Percentiles rank a stretch among this genome's conserved stretches.
phyloP scores from a whole-genome alignment of 2,888 invertebrate species.

The Caenorhabditis wallacei region DNA sequence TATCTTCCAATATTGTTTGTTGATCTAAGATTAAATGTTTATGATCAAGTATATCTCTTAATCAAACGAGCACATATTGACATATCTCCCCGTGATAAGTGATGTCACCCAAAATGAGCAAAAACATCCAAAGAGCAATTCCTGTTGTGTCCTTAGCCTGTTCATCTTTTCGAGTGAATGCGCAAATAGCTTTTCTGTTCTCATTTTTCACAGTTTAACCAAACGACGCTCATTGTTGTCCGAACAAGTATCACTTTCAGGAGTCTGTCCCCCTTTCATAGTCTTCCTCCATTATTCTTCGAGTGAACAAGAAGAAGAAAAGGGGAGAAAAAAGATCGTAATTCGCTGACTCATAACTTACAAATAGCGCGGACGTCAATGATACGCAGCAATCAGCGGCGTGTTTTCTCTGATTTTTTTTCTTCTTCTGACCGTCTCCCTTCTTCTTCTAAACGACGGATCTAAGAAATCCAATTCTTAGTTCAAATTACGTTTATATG shows the following conservation, averaged over 20 bases:
- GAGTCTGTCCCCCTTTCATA: constrained; percentile 13
- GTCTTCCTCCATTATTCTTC: constrained; percentile 16
- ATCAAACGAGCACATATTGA: too few species aligned
- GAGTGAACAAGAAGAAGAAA: constrained; percentile 34
- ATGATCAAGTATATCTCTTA: too few species aligned
- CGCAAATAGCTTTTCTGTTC: constrained; percentile 53
- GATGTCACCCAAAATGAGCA: constrained; percentile 49
- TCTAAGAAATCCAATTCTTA: constrained; percentile 26
- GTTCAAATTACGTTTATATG: constrained; percentile 11
- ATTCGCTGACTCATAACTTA: constrained; percentile 62
- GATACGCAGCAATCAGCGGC: constrained; percentile 53
- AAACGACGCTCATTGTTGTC: constrained; percentile 32
- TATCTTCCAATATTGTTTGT: too few species aligned
- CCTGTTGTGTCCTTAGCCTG: constrained; percentile 39
- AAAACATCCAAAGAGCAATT: constrained; percentile 28
- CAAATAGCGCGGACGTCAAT: constrained; percentile 48
- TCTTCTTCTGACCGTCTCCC: constrained; percentile 24
- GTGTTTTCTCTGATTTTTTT: constrained; percentile 33
- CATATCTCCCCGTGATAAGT: constrained; percentile 34
- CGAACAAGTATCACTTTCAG: constrained; percentile 59
- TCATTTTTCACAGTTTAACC: constrained; percentile 55
- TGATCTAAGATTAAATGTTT: too few species aligned
- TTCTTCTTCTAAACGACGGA: constrained; percentile 20
- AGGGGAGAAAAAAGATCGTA: constrained; percentile 46
- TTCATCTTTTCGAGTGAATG: constrained; percentile 48